Evolutionary conservation across 2,797 vertebrate species (phyloP).

Genomic region (Meda fulgida): DNA sequence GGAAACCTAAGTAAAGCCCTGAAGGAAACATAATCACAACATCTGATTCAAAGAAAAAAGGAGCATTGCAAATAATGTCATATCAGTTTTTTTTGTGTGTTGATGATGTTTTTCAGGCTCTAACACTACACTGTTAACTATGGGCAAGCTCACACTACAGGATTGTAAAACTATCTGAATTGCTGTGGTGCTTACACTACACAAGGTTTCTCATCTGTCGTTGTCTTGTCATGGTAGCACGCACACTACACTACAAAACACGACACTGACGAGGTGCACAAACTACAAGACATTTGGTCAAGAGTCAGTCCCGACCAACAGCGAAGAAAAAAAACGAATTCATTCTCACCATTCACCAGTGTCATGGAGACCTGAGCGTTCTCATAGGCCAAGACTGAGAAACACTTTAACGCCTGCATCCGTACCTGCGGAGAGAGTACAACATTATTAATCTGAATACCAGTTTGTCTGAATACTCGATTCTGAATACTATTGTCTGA

Average conservation of each 20-base stretch:
- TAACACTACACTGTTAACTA: background rate
- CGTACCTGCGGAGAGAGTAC: slow-evolving; percentile 82
- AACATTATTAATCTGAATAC: background rate
- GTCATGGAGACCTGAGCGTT: slow-evolving; percentile 97
- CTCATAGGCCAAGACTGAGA: slow-evolving; percentile 97
- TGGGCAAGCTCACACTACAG: background rate
- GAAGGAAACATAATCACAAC: background rate
- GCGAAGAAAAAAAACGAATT: too few species aligned
- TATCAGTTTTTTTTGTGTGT: background rate
- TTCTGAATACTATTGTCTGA: background rate
- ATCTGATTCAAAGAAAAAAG: background rate
- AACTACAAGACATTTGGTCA: too few species aligned
- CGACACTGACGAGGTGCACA: too few species aligned
- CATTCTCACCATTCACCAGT: slow-evolving; percentile 91
- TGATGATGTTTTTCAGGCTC: background rate
- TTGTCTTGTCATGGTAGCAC: background rate
- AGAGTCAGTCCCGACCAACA: too few species aligned
- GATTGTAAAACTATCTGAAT: background rate
- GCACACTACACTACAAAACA: too few species aligned
- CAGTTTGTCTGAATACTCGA: background rate
- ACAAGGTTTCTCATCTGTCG: background rate
- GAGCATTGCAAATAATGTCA: background rate
- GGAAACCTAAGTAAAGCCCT: background rate
- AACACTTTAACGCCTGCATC: slow-evolving; percentile 98
- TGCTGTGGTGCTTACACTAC: background rate